A percentile compares a stretch with the other conserved stretches of the same genome.
phyloP scores from a whole-genome alignment of 2,797 vertebrate genomes.

The Prunella strophiata region DNA sequence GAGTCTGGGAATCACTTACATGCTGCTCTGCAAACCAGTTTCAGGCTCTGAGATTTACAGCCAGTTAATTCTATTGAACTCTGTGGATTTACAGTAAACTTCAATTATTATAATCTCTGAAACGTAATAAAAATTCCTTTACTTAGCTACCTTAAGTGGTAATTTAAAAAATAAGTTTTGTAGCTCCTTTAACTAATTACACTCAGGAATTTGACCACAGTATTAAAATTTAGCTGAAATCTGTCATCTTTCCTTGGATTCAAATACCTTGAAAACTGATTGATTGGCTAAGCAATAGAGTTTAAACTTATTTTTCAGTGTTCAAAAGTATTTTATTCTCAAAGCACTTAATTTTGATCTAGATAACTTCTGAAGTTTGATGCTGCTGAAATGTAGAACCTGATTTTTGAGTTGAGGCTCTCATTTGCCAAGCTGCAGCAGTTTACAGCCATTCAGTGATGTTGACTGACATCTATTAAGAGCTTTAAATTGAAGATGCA shows the following conservation, averaged over 20 bases:
- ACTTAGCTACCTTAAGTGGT: neutral
- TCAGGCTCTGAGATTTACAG: slow-evolving; percentile 6
- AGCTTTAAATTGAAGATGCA: neutral
- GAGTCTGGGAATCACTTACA: neutral
- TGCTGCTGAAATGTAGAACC: neutral
- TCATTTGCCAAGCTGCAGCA: neutral
- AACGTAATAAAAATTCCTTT: neutral
- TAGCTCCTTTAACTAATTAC: neutral
- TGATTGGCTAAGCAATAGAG: neutral
- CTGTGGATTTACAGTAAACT: slow-evolving; percentile 34
- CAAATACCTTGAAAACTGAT: neutral
- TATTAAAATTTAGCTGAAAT: neutral
- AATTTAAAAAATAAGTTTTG: slow-evolving; percentile 10
- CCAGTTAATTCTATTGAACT: slow-evolving; percentile 27
- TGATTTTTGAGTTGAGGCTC: neutral
- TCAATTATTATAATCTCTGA: neutral
- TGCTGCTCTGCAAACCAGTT: neutral
- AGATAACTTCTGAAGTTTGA: neutral
- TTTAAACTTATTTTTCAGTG: neutral
- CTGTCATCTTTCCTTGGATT: neutral
- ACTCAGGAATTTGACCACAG: neutral
- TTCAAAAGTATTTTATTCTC: neutral
- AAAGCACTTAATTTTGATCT: neutral
- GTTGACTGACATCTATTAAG: neutral
- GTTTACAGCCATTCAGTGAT: neutral